These are phyloP conservation scores for Pedicia rivosa DNA, from an alignment of 2,888 invertebrate genomes.

Conservation along the genomic window DNA sequence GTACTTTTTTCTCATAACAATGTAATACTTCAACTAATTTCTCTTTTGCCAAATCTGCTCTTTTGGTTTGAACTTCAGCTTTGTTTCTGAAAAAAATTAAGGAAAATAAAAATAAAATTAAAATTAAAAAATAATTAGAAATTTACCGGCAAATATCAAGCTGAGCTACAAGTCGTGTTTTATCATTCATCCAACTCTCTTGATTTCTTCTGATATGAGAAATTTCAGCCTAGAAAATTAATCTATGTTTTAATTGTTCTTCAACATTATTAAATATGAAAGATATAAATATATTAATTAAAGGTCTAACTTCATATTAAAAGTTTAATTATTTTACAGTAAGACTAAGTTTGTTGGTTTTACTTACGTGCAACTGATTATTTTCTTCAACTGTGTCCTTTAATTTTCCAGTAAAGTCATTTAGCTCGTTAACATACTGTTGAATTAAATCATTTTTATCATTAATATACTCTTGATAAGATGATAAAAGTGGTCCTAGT, in stretches of 20 bases:
- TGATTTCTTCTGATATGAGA: conserved; percentile 32
- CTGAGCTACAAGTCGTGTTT: conserved; percentile 26
- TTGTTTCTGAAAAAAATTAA: too few relatives aligned
- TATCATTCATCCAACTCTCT: conserved; percentile 30
- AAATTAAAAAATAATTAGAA: background rate
- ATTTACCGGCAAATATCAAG: conserved; percentile 23
- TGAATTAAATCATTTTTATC: conserved; percentile 59
- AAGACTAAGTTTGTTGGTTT: too few relatives aligned
- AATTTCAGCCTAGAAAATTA: too few relatives aligned
- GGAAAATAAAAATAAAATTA: background rate
- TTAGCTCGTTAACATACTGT: conserved; percentile 54
- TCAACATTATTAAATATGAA: too few relatives aligned
- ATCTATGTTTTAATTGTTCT: too few relatives aligned
- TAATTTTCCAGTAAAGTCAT: conserved; percentile 50
- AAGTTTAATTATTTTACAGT: too few relatives aligned
- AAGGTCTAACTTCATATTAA: too few relatives aligned
- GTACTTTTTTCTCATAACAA: conserved; percentile 55
- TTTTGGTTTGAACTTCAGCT: conserved; percentile 34
- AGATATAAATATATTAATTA: too few relatives aligned
- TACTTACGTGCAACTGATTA: conserved; percentile 40
- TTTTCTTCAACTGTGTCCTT: conserved; percentile 57
- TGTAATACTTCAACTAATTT: conserved; percentile 59
- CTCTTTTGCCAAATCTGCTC: conserved; percentile 51
- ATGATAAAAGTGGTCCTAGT: conserved; percentile 50
- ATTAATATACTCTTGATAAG: conserved; percentile 59